phyloP scores from a whole-genome alignment of 2,113 vertebrate genomes.

The Tyto alba region DNA sequence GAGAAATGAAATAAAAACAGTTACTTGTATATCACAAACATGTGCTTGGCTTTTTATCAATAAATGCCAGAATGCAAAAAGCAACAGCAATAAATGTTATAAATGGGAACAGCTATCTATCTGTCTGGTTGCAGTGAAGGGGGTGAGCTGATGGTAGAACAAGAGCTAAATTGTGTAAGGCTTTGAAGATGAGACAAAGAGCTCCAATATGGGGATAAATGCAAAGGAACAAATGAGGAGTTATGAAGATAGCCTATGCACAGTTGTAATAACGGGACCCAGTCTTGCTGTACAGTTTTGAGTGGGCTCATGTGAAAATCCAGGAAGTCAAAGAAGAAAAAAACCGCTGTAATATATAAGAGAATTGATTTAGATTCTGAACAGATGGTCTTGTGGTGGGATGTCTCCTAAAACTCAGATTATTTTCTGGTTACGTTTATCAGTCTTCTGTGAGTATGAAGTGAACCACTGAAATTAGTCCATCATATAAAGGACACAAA shows the following conservation, averaged over 20 bases:
- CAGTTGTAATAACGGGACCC: not conserved
- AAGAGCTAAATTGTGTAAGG: not conserved
- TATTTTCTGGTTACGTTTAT: not conserved
- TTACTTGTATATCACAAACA: not conserved
- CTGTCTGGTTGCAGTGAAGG: not conserved
- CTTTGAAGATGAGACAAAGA: constrained; percentile 5
- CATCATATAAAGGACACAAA: not conserved
- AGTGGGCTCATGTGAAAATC: not conserved
- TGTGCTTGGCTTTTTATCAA: not conserved
- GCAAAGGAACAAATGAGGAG: not conserved
- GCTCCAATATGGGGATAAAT: not conserved
- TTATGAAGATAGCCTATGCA: not conserved
- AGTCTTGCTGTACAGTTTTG: not conserved
- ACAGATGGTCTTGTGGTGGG: not conserved
- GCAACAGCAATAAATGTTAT: not conserved
- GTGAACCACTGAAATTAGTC: not conserved
- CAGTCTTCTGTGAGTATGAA: not conserved
- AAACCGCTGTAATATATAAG: not conserved
- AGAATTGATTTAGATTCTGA: not conserved
- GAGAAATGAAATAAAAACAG: constrained; percentile 6
- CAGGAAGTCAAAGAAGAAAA: not conserved
- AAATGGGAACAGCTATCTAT: not conserved
- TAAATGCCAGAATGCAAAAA: not conserved
- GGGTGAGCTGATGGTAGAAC: not conserved
- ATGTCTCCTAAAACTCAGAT: not conserved